Evolutionary conservation across 2,113 vertebrate genomes (phyloP), one percentile per base, ranked within the genome.

Genomic region (Cynoglossus semilaevis): DNA sequence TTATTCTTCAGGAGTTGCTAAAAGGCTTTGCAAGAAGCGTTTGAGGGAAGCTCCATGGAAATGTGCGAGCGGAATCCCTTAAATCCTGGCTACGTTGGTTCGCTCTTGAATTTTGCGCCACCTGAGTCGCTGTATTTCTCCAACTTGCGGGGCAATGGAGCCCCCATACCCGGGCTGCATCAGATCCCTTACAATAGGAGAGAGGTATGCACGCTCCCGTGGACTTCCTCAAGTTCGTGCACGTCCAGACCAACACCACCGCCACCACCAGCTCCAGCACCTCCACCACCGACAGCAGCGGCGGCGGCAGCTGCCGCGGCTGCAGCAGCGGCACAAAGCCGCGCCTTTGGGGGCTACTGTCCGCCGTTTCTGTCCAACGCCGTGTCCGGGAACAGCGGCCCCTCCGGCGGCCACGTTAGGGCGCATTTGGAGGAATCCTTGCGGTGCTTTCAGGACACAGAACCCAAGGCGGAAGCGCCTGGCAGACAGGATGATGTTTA

Each of bases 51-150:
- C 92, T 94, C 90, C 89, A 93, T 92, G 92, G 94, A 94, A 90
- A 98, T 97, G 96, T 95, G 96, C 85, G 95, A 97, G 79, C 93
- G 93, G 88, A 95, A 92, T 93, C 92, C 94, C 82, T 92, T 94
- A 86, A 95, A 92, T 90, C 91, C 94, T 72, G 92, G 94, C 89
- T 97, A 93, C 88, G 92, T 94, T 88, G 93, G 94, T 90, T 93
- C 95, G 67, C 87, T 97, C 72, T 72, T 97, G 84, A 96, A 96
- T 90, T 91, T 96, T 72, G 91, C 92, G 65, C 81, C 93, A 41
- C 89, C 93, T 17, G 96, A 96, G 76, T 94, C 94, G 74, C 93
- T 97, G 74, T 94, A 95, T 82, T 95, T 97, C 83, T 91, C 94
- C 68, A 94, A 92, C 86, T 86, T 98, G 87, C 84, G 95, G 80